Evolutionary conservation across 1,140 invertebrate species (phyloP).

Genomic region (Cotesia chilonis): DNA sequence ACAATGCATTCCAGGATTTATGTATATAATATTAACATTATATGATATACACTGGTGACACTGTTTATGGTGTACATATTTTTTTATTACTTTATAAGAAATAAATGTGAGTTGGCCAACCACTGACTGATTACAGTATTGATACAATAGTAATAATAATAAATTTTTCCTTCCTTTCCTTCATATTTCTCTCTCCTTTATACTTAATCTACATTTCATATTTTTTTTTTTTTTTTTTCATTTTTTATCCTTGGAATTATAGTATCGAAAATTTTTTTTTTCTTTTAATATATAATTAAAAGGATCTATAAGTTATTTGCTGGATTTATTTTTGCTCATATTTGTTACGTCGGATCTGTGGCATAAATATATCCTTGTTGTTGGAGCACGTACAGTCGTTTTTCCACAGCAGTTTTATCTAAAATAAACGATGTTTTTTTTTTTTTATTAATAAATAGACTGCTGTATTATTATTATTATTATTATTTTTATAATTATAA

Average conservation of each 20-base stretch:
- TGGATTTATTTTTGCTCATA: conserved; percentile 40
- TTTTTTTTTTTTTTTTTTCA: conserved; percentile 25
- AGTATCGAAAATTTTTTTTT: conserved; percentile 2
- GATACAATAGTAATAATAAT: conserved; percentile 36
- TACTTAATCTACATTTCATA: conserved; percentile 19
- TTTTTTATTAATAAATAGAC: conserved; percentile 14
- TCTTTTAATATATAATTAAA: conserved; percentile 1
- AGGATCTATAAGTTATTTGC: conserved; percentile 20
- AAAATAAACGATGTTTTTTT: conserved; percentile 49
- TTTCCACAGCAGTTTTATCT: conserved; percentile 95
- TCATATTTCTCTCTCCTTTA: conserved; percentile 19
- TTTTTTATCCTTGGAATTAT: conserved; percentile 6
- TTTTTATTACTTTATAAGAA: conserved; percentile 61
- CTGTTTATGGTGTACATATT: conserved; percentile 50
- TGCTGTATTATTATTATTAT: neutral
- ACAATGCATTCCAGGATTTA: neutral
- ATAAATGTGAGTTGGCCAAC: conserved; percentile 58
- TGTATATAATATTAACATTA: neutral
- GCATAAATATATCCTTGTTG: conserved; percentile 84
- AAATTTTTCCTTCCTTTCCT: conserved; percentile 30
- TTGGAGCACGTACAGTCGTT: conserved; percentile 84
- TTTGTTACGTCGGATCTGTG: conserved; percentile 69
- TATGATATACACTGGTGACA: conserved; percentile 8
- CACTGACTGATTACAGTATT: conserved; percentile 52
- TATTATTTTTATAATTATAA: too few relatives aligned